Conservation (phyloP, 2,113 vertebrate species). For the Gambusia affinis region DNA sequence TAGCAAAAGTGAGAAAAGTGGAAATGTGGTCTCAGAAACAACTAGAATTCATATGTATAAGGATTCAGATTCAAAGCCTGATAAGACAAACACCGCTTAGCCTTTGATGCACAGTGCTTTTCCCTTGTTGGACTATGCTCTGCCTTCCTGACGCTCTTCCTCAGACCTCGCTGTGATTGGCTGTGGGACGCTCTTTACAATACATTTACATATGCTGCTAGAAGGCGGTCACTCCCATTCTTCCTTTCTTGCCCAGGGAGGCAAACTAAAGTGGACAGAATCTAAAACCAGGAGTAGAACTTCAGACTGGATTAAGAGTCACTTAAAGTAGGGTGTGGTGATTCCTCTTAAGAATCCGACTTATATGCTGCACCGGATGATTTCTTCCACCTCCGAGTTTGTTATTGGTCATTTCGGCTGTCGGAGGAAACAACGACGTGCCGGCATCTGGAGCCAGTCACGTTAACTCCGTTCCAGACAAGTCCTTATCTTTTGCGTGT, state of each 20-base stretch:
- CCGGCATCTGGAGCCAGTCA: slow-evolving; percentile 8
- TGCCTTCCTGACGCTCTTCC: slow-evolving; percentile 64
- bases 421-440: slow-evolving; percentile 2
- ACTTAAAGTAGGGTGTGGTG: background rate
- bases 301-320: slow-evolving; percentile 47
- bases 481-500: slow-evolving; percentile 21
- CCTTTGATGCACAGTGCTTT: slow-evolving; percentile 11
- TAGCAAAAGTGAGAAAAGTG: background rate
- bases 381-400: slow-evolving; percentile 4
- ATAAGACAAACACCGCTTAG: background rate
- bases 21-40: background rate
- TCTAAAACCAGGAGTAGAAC: slow-evolving; percentile 45
- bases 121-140: slow-evolving; percentile 42
- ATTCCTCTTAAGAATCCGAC: background rate
- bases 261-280: slow-evolving; percentile 37
- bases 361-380: slow-evolving; percentile 10
- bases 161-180: slow-evolving; percentile 46
- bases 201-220: slow-evolving; percentile 53
- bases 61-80: background rate
- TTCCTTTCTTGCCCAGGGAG: slow-evolving; percentile 50
- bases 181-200: slow-evolving; percentile 24
- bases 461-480: slow-evolving; percentile 50
- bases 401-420: background rate
- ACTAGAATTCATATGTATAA: background rate
- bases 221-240: slow-evolving; percentile 60